Evolutionary conservation across 2,888 invertebrate genomes (phyloP).

Genomic region (Leucophora obtusa): DNA sequence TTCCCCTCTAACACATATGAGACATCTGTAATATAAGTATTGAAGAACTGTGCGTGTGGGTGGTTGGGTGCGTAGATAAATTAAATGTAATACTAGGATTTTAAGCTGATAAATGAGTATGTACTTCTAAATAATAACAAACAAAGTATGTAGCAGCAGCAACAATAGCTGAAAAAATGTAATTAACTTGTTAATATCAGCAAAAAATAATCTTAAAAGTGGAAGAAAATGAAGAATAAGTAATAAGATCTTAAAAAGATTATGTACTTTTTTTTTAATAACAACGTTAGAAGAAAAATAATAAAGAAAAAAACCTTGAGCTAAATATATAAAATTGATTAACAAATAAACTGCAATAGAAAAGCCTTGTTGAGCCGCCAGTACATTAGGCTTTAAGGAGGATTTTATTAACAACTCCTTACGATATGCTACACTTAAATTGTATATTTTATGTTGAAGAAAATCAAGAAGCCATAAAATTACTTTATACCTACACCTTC

Average conservation of each 20-base stretch:
- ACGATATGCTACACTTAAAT: conserved; percentile 32
- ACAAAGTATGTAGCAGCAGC: neutral
- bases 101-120: conserved; percentile 49
- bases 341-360: neutral
- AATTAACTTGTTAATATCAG: conserved; percentile 61
- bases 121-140: conserved; percentile 36
- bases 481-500: neutral
- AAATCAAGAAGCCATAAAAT: conserved; percentile 44
- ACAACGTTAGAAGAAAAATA: conserved; percentile 21
- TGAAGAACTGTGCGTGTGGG: neutral
- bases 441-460: conserved; percentile 26
- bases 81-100: conserved; percentile 40
- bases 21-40: neutral
- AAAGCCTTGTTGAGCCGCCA: conserved; percentile 24
- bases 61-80: neutral
- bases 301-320: conserved; percentile 44
- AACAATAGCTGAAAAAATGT: conserved; percentile 33
- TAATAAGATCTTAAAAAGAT: conserved; percentile 16
- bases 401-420: conserved; percentile 47
- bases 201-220: conserved; percentile 31
- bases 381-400: conserved; percentile 33
- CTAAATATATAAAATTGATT: conserved; percentile 15
- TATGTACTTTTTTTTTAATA: conserved; percentile 13
- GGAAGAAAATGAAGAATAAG: neutral
- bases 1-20: no score